Conservation (phyloP, 1,140 invertebrate species). For the Drosophila burlai region DNA sequence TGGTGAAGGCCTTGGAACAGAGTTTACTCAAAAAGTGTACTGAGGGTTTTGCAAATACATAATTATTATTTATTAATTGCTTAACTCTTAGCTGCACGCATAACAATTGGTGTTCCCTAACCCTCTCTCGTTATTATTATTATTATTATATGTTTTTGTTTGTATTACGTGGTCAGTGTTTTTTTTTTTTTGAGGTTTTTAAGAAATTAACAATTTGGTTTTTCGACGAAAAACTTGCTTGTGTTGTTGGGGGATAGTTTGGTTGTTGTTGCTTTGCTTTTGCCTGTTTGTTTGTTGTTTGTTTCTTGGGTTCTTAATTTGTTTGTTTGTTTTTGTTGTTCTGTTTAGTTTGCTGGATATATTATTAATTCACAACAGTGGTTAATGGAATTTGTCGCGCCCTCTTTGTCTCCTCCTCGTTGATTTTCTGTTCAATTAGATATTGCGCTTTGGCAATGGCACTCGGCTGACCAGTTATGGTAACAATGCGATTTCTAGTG, state of each 20-base stretch:
- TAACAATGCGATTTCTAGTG: slow-evolving; percentile 98
- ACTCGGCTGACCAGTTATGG: slow-evolving; percentile 95
- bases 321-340: slow-evolving; percentile 46
- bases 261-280: slow-evolving; percentile 70
- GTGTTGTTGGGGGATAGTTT: slow-evolving; percentile 31
- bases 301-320: slow-evolving; percentile 55
- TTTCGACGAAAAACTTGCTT: slow-evolving; percentile 56
- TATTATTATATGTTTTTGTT: slow-evolving; percentile 13
- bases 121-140: slow-evolving; percentile 16
- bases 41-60: slow-evolving; percentile 37
- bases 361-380: slow-evolving; percentile 87
- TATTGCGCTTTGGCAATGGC: slow-evolving; percentile 96
- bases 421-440: slow-evolving; percentile 97
- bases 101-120: slow-evolving; percentile 69
- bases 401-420: slow-evolving; percentile 97
- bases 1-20: slow-evolving; percentile 47
- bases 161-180: slow-evolving; percentile 21
- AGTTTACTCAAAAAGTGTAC: slow-evolving; percentile 45
- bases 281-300: slow-evolving; percentile 38
- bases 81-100: slow-evolving; percentile 50
- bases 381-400: slow-evolving; percentile 94
- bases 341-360: slow-evolving; percentile 43
- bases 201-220: slow-evolving; percentile 44
- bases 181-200: slow-evolving; percentile 22
- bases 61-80: slow-evolving; percentile 48